Evolutionary conservation across 2,888 invertebrate genomes (phyloP).

Genomic region (Luffia ferchaultella): DNA sequence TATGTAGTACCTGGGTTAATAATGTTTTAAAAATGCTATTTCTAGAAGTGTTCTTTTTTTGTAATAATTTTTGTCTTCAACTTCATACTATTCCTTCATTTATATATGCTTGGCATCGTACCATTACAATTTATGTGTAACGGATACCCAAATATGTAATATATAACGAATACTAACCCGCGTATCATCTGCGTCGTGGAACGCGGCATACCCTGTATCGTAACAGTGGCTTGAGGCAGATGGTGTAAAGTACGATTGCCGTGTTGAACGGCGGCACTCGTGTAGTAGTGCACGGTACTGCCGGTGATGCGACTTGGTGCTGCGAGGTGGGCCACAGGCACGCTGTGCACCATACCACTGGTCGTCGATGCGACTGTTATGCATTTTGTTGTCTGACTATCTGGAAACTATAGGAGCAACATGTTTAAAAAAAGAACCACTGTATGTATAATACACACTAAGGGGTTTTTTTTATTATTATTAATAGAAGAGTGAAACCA

Average conservation of each 20-base stretch:
- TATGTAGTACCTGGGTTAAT: too few relatives aligned
- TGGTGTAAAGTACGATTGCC: constrained; percentile 36
- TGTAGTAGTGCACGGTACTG: constrained; percentile 45
- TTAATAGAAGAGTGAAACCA: too few relatives aligned
- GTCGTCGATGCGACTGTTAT: constrained; percentile 57
- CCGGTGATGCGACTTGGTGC: constrained; percentile 41
- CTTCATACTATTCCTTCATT: too few relatives aligned
- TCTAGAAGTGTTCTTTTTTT: too few relatives aligned
- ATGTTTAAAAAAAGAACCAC: too few relatives aligned
- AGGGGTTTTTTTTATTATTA: too few relatives aligned
- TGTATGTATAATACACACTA: too few relatives aligned
- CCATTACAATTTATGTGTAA: too few relatives aligned
- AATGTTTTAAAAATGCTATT: too few relatives aligned
- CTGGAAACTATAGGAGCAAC: constrained; percentile 32
- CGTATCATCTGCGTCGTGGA: constrained; percentile 47
- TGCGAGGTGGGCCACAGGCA: constrained; percentile 49
- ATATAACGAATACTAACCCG: constrained; percentile 29
- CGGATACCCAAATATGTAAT: too few relatives aligned
- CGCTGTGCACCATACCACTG: constrained; percentile 53
- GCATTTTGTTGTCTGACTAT: constrained; percentile 42
- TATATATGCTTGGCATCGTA: too few relatives aligned
- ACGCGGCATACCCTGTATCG: constrained; percentile 49
- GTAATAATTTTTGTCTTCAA: too few relatives aligned
- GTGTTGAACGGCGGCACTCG: constrained; percentile 21
- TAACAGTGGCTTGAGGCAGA: constrained; percentile 45